Base-by-base conservation (phyloP, 2,888 invertebrate species). In the Thumatha senex region DNA sequence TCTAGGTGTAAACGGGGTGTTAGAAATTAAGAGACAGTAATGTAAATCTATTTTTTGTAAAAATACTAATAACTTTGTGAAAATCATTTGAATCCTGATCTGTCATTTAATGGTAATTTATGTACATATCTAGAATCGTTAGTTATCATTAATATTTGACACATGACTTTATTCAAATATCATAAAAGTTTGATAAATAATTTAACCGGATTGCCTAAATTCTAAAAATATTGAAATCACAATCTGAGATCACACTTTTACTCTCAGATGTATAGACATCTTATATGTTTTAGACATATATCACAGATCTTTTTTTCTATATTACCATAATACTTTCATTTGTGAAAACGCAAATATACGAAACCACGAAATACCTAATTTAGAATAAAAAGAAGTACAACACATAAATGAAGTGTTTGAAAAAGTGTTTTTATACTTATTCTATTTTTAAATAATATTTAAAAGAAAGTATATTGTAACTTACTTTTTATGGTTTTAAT, bases 301-400 rank as follows among this genome's bases (percentile, higher is more conserved):
- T 89, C 89, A 90, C 89, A 89, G 89, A 83, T 86, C 82, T 82
- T 86, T 85, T 12, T 38, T 80, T 77, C 82, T 88, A 84, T 81
- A 82, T 78, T 83, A 86, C 75, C 81, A 82, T 88, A 89, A 89
- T 89, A 89, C 87, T 87, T 87, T 81, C 67, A 70, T 80, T 81
- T 77, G 70, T 78, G 80, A 72, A 67, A 77, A 67, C 71, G 67
- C 71, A 69, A 74, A 76, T 70, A 67, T 65, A 73, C 67, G 69
- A 65, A 39, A 70, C 61, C 58, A 70, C 63, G 72, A 79, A 67
- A 58, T 56, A 59, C 59, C 66, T 73, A 74, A 72, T 68, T 72
- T 72, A 72, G 39, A 69, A 61, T 68, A 56, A 63, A 51, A 67
- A 70, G 67, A 73, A 63, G 69, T 78, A 76, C 71, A 83, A 82